Conservation (phyloP, 2,113 vertebrate genomes). For the Archilochus colubris region DNA sequence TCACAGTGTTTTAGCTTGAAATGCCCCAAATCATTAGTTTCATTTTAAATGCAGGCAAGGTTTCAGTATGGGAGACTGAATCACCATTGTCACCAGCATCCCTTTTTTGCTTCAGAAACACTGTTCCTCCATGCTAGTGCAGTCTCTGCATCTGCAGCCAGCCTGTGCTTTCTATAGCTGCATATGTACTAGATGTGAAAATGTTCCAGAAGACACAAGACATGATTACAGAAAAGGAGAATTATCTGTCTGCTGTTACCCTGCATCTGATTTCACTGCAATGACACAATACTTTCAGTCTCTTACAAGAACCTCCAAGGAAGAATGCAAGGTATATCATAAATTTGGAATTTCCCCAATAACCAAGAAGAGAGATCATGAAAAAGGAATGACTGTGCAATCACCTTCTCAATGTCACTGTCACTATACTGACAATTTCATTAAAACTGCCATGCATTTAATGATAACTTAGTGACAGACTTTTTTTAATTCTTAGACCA, state of each 20-base stretch:
- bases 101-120: not conserved
- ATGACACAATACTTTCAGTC: not conserved
- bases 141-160: accelerated
- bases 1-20: not conserved
- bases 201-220: not conserved
- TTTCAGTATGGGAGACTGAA: not conserved
- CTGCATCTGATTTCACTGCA: constrained; percentile 2
- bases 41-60: not conserved
- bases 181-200: not conserved
- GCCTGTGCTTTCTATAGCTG: not conserved
- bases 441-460: constrained; percentile 47
- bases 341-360: constrained; percentile 65
- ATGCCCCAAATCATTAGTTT: not conserved
- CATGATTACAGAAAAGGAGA: constrained; percentile 8
- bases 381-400: constrained; percentile 48
- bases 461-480: constrained; percentile 32
- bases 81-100: not conserved
- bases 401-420: constrained; percentile 40
- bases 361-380: constrained; percentile 39
- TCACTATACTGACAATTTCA: constrained; percentile 60
- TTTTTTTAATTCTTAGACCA: constrained; percentile 24
- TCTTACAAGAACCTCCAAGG: constrained; percentile 27
- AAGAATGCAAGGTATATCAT: constrained; percentile 16
- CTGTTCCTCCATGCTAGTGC: not conserved
- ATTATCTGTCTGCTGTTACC: not conserved